These are phyloP conservation scores for Damaliscus lunatus DNA, from an alignment of 2,113 vertebrate genomes.

Conservation along the genomic window DNA sequence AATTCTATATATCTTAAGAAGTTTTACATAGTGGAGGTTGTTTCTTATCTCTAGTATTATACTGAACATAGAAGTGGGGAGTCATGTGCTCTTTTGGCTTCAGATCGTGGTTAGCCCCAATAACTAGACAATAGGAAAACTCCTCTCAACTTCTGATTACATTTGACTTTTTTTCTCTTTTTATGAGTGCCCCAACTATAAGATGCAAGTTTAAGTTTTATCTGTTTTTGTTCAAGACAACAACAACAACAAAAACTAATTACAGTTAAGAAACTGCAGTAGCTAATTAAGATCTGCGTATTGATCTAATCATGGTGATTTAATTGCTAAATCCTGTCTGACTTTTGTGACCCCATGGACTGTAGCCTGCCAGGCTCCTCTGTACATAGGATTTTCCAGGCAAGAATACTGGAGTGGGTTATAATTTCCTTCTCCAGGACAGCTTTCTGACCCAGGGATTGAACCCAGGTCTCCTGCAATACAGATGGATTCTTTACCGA, in stretches of 20 bases:
- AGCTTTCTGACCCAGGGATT: background rate
- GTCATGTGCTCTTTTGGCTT: background rate
- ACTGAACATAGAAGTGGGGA: background rate
- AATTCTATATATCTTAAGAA: background rate
- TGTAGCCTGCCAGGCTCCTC: background rate
- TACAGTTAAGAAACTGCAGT: background rate
- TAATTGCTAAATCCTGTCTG: background rate
- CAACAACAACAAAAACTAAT: background rate
- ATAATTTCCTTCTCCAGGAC: background rate
- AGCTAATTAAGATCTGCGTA: background rate
- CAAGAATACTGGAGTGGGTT: background rate
- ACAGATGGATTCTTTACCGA: background rate
- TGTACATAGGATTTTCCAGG: background rate
- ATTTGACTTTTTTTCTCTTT: background rate
- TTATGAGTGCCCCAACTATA: background rate
- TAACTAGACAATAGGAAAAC: background rate
- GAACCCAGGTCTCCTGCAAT: background rate
- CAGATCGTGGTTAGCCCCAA: background rate
- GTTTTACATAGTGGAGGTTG: background rate
- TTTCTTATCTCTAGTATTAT: background rate
- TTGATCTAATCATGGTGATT: background rate
- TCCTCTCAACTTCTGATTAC: background rate
- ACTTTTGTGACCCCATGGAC: background rate
- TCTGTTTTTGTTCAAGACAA: background rate
- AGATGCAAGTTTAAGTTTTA: background rate